Conservation (phyloP, 2,888 invertebrate species). For the Drosophila incognita region DNA sequence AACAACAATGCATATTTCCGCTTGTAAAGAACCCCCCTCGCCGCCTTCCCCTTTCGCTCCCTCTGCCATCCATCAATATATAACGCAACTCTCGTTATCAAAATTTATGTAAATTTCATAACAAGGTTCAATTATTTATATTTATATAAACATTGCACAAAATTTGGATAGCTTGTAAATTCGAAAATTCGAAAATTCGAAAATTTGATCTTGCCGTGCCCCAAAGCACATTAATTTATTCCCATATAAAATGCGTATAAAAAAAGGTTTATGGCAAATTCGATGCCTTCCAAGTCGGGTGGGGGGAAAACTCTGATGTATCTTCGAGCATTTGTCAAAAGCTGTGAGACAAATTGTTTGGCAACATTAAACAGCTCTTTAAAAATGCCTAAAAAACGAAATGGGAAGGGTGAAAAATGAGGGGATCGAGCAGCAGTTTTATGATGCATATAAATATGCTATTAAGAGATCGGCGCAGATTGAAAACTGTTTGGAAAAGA, state of each 20-base stretch:
- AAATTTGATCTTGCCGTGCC: slow-evolving; percentile 2
- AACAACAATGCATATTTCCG: not conserved
- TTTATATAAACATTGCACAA: slow-evolving; percentile 61
- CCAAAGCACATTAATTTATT: slow-evolving; percentile 43
- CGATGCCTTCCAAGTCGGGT: slow-evolving; percentile 3
- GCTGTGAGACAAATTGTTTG: slow-evolving; percentile 46
- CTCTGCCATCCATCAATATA: too few relatives aligned
- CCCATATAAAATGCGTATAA: slow-evolving; percentile 45
- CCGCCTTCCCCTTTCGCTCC: fast-evolving
- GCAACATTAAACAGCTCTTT: slow-evolving; percentile 14
- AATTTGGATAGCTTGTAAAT: slow-evolving; percentile 40
- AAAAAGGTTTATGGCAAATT: slow-evolving; percentile 55
- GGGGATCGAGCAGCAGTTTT: not conserved
- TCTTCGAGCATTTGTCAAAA: slow-evolving; percentile 53
- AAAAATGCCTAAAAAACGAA: not conserved
- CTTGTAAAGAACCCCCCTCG: slow-evolving; percentile 35
- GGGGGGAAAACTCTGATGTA: slow-evolving; percentile 43
- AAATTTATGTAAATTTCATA: slow-evolving; percentile 67
- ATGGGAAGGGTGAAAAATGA: not conserved
- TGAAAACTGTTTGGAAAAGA: not conserved
- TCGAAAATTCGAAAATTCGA: slow-evolving; percentile 4
- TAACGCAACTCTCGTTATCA: too few relatives aligned
- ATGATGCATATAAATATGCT: not conserved
- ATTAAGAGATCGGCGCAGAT: not conserved
- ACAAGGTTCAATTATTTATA: slow-evolving; percentile 61